Evolutionary conservation across 2,797 vertebrate genomes (phyloP).

Genomic region (Chanos chanos): DNA sequence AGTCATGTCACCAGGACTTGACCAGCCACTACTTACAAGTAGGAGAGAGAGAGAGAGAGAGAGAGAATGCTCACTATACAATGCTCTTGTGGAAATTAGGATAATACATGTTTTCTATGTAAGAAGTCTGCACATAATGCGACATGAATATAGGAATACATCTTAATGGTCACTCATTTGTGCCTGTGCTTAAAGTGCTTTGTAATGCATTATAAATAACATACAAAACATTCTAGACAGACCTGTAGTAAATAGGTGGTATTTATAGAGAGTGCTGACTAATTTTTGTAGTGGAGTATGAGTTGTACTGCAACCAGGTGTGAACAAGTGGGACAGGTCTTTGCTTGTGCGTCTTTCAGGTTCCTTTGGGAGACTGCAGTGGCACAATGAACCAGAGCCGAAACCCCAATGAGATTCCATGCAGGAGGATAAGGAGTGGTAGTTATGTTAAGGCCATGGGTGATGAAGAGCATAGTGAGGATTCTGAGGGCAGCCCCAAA

Average conservation of each 20-base stretch:
- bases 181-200: too few relatives aligned
- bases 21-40: slow-evolving; percentile 97
- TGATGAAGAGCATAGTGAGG: slow-evolving; percentile 89
- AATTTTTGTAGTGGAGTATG: background rate
- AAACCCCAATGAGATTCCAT: slow-evolving; percentile 86
- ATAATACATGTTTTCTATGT: too few relatives aligned
- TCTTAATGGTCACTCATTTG: too few relatives aligned
- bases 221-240: background rate
- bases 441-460: slow-evolving; percentile 99
- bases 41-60: slow-evolving; percentile 48
- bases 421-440: slow-evolving; percentile 95
- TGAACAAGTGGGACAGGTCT: background rate
- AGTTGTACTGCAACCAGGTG: background rate
- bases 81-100: too few relatives aligned
- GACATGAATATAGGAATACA: too few relatives aligned
- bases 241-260: too few relatives aligned
- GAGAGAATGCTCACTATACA: background rate
- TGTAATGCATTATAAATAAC: background rate
- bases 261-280: background rate
- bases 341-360: slow-evolving; percentile 62
- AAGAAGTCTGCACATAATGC: too few relatives aligned
- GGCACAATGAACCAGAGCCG: slow-evolving; percentile 74
- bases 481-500: slow-evolving; percentile 94
- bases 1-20: slow-evolving; percentile 94
- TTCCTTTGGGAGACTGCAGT: slow-evolving; percentile 91